These are phyloP conservation scores for Crematogaster levior DNA, from an alignment of 2,888 invertebrate genomes.

Conservation along the genomic window DNA sequence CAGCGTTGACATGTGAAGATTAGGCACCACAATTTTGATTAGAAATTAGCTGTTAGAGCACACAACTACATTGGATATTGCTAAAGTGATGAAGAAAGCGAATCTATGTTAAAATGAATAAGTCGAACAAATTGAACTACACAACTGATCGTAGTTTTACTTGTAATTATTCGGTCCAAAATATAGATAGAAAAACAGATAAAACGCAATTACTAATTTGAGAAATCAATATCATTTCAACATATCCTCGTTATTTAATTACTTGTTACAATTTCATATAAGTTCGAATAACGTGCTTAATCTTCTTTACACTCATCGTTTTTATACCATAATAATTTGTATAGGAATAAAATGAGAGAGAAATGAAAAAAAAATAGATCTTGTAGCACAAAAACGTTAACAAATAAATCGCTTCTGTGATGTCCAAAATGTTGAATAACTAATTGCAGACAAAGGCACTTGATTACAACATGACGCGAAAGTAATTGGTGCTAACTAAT, in stretches of 20 bases:
- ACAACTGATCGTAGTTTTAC: neutral
- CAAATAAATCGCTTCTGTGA: neutral
- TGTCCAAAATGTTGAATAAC: neutral
- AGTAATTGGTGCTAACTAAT: slow-evolving; percentile 38
- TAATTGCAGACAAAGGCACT: slow-evolving; percentile 20
- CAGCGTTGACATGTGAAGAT: neutral
- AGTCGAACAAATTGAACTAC: neutral
- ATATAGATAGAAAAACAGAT: too few species aligned
- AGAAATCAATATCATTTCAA: neutral
- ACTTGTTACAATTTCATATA: neutral
- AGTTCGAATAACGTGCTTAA: neutral
- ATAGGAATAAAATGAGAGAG: neutral
- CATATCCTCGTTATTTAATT: neutral
- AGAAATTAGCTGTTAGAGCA: slow-evolving; percentile 3
- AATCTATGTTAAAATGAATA: too few species aligned
- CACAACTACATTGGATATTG: too few species aligned
- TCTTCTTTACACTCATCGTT: neutral
- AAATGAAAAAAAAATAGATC: neutral
- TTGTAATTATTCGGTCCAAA: neutral
- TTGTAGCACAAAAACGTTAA: neutral
- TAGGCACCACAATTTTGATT: neutral
- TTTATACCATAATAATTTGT: neutral
- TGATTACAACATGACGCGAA: slow-evolving; percentile 19
- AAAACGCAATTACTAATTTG: slow-evolving; percentile 11
- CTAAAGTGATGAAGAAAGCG: neutral